Evolutionary conservation across 2,888 invertebrate genomes (phyloP), one percentile per base, ranked within the genome.

Genomic region (Erebia epiphron): DNA sequence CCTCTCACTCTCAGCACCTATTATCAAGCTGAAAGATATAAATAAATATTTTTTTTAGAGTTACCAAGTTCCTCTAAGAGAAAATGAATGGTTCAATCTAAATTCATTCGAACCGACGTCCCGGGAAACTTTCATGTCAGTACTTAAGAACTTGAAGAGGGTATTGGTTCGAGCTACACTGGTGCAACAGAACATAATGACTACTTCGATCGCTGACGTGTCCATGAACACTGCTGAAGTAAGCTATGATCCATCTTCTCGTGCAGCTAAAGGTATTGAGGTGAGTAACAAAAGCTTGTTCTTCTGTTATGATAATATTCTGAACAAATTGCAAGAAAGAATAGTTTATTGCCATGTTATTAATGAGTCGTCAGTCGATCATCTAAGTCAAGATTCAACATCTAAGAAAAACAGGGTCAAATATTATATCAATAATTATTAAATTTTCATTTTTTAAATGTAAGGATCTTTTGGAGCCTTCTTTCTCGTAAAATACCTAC

Each of bases 91-190:
- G 97, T 86, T 75, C 68, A 75, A 86, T 5, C 77, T 89, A 35
- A 88, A 89, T 71, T 77, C 84, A 0, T 79, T 74, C 1, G 79
- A 78, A 1, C 84, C 85, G 0, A 90, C 84, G 0, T 96, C 96
- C 0, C 95, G 99, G 43, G 95, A 96, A 69, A 97, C 98, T 82
- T 94, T 99, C 73, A 95, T 99, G 94, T 96, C 95, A 73, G 97
- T 97, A 0, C 91, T 99, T 10, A 95, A 97, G 41, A 97, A 97
- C 79, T 88, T 99, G 13, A 96, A 97, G 79, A 95, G 96, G 13
- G 96, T 98, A 73, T 91, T 98, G 10, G 96, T 99, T 41, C 95
- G 98, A 67, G 98, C 98, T 1, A 96, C 97, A 1, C 95, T 95
- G 61, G 77, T 81, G 0, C 82, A 82, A 0, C 81, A 83, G 5